A percentile compares a stretch with the other conserved stretches of the same genome.
phyloP scores from a whole-genome alignment of 2,113 vertebrate genomes.

The Mustela lutreola region DNA sequence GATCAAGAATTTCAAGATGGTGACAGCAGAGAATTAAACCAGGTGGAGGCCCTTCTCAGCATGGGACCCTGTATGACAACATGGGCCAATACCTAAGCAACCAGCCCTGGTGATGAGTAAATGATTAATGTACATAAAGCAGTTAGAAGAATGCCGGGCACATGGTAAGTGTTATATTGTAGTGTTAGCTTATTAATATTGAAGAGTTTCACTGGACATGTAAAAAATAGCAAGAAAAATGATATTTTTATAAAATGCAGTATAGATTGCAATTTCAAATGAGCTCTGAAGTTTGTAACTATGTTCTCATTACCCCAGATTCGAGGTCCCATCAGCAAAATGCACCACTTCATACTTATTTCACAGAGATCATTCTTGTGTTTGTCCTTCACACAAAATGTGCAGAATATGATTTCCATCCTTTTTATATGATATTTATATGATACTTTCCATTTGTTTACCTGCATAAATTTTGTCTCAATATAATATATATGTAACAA shows the following conservation, averaged over 20 bases:
- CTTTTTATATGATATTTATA: neutral
- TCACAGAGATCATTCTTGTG: neutral
- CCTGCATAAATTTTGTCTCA: neutral
- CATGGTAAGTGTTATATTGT: neutral
- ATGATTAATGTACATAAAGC: neutral
- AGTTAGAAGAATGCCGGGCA: neutral
- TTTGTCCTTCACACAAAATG: neutral
- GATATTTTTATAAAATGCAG: neutral
- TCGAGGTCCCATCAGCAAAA: neutral
- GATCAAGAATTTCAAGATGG: neutral
- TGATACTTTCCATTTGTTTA: neutral
- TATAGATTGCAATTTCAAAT: neutral
- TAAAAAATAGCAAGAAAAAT: conserved; percentile 1
- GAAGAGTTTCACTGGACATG: neutral
- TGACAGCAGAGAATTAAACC: neutral
- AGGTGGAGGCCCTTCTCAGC: neutral
- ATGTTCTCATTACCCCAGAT: neutral
- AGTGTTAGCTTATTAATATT: neutral
- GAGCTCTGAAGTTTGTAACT: neutral
- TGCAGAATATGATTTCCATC: neutral
- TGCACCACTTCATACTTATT: neutral
- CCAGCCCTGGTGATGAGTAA: neutral
- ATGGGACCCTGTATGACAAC: rapidly evolving
- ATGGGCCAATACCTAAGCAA: neutral
- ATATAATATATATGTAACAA: neutral